Percentiles rank a stretch among this genome's conserved stretches.
Evolutionary conservation across 2,888 invertebrate genomes (phyloP).

Genomic region (Ypsolopha scabrella): DNA sequence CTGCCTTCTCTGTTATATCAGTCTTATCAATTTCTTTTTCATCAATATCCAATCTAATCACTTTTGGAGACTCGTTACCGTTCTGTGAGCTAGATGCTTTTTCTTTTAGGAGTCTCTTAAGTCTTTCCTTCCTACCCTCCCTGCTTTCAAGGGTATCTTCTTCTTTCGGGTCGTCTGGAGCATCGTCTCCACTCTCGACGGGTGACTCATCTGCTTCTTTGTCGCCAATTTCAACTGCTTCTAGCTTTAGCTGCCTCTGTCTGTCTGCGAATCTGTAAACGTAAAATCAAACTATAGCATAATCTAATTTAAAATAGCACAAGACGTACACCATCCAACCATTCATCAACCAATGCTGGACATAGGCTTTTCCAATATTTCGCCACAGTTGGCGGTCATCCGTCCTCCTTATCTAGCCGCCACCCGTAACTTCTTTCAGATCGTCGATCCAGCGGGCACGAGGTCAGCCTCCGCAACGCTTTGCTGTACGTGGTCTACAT

Average conservation of each 20-base stretch:
- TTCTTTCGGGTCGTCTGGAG: conserved; percentile 20
- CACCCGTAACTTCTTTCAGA: too few relatives aligned
- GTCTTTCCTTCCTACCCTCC: conserved; percentile 43
- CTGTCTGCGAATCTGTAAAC: conserved; percentile 49
- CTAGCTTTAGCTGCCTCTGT: conserved; percentile 49
- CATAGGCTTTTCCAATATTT: too few relatives aligned
- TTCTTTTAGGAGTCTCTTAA: conserved; percentile 40
- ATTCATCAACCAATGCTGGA: too few relatives aligned
- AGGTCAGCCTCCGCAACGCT: too few relatives aligned
- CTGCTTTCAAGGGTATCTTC: conserved; percentile 29
- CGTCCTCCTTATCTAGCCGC: too few relatives aligned
- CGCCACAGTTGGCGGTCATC: too few relatives aligned
- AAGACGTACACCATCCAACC: neutral
- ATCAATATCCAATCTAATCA: neutral
- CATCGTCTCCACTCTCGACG: conserved; percentile 52
- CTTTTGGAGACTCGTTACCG: neutral
- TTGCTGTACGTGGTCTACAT: too few relatives aligned
- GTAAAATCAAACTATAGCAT: neutral
- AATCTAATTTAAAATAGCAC: neutral
- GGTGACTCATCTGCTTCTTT: conserved; percentile 60
- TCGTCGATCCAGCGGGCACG: too few relatives aligned
- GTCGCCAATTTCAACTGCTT: conserved; percentile 52
- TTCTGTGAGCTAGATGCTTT: conserved; percentile 22
- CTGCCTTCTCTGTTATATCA: neutral
- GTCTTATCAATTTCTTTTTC: neutral